phyloP scores from a whole-genome alignment of 30 jellyfish, hydroid and myxozoan genomes.

The Aurelia sp. region DNA sequence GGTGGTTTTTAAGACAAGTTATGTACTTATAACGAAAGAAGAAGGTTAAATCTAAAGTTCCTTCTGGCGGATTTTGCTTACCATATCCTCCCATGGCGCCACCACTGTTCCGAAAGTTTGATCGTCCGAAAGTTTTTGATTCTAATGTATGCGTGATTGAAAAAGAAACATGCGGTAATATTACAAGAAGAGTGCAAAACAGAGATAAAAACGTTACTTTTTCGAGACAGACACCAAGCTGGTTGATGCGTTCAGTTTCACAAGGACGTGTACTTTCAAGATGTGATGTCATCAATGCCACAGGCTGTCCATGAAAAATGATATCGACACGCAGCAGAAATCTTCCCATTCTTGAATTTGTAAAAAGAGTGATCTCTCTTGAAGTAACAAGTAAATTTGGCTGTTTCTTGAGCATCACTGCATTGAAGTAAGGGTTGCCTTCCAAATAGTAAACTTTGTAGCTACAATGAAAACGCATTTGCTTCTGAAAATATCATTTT shows the following conservation, averaged over 20 bases:
- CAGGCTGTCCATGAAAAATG: slow-evolving; percentile 24
- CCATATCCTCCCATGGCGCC: too few relatives aligned
- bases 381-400: slow-evolving; percentile 3
- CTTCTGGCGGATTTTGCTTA: too few relatives aligned
- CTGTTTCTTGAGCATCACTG: slow-evolving; percentile 23
- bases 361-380: slow-evolving; percentile 13
- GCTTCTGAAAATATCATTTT: too few relatives aligned
- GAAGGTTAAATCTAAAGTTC: too few relatives aligned
- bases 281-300: slow-evolving; percentile 78
- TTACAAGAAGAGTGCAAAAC: background rate
- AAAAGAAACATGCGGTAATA: too few relatives aligned
- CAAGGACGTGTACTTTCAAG: slow-evolving; percentile 72
- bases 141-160: too few relatives aligned
- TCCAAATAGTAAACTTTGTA: slow-evolving; percentile 27
- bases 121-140: too few relatives aligned
- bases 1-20: too few relatives aligned
- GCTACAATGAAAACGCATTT: slow-evolving; percentile 7
- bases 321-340: slow-evolving; percentile 53
- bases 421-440: slow-evolving; percentile 36
- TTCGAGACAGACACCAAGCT: slow-evolving; percentile 60
- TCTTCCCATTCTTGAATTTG: slow-evolving; percentile 77
- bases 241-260: slow-evolving; percentile 54
- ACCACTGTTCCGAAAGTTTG: too few relatives aligned
- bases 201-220: slow-evolving; percentile 1
- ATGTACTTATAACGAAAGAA: too few relatives aligned